Evolutionary conservation across 2,797 vertebrate genomes (phyloP).

Genomic region (Ceryle rudis): DNA sequence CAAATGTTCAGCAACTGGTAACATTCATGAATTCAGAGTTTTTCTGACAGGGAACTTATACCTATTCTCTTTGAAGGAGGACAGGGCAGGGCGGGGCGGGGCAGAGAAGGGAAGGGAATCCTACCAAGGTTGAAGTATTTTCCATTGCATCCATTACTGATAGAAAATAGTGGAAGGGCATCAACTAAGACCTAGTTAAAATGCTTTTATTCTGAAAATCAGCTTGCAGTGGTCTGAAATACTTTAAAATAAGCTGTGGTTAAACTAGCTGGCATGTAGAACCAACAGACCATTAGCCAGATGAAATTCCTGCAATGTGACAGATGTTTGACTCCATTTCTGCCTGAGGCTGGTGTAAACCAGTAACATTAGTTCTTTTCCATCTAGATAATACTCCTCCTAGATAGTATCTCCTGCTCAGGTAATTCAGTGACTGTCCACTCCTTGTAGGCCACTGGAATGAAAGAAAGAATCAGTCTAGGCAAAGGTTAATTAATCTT

Average conservation of each 20-base stretch:
- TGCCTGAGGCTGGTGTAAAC: constrained; percentile 53
- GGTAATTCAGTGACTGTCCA: constrained; percentile 45
- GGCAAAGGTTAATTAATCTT: constrained; percentile 77
- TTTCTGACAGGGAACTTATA: constrained; percentile 4
- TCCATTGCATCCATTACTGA: background rate
- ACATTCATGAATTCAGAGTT: background rate
- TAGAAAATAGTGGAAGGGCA: background rate
- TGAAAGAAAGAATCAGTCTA: constrained; percentile 18
- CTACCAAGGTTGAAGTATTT: constrained; percentile 3
- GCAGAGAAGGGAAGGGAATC: background rate
- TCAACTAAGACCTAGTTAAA: background rate
- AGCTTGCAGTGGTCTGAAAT: background rate
- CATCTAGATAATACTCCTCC: constrained; percentile 53
- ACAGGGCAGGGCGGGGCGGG: background rate
- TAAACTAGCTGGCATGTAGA: background rate
- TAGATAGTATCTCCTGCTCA: constrained; percentile 50
- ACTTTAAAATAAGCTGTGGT: constrained; percentile 13
- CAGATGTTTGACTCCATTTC: constrained; percentile 60
- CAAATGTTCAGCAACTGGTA: background rate
- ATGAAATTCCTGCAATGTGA: constrained; percentile 51
- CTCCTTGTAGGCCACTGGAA: constrained; percentile 31
- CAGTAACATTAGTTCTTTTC: constrained; percentile 35
- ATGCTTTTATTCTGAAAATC: background rate
- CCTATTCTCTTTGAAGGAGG: background rate
- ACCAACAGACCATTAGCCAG: constrained; percentile 23